phyloP scores from a whole-genome alignment of 2,113 vertebrate species.

The human (Homo sapiens) region DNA sequence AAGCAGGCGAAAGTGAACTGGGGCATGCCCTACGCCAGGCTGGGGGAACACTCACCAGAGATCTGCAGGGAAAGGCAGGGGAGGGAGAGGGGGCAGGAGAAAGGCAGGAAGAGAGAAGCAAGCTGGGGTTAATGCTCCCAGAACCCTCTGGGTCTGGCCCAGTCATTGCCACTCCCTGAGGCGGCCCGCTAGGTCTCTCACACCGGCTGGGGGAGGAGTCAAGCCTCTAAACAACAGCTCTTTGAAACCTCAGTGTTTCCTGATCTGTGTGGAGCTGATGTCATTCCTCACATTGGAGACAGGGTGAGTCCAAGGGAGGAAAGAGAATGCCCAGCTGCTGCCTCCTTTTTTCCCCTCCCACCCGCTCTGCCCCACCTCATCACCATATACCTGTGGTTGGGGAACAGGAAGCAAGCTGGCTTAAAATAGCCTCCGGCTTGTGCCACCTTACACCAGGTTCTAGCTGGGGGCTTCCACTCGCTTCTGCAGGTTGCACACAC shows the following conservation, averaged over 20 bases:
- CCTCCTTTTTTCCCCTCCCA: neutral
- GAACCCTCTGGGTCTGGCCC: neutral
- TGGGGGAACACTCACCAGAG: slow-evolving; percentile 54
- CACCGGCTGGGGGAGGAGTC: fast-evolving
- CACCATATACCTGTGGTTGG: neutral
- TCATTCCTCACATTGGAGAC: neutral
- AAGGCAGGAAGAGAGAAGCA: slow-evolving; percentile 62
- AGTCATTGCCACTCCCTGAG: neutral
- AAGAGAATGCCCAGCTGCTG: neutral
- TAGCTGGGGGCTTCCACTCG: fast-evolving
- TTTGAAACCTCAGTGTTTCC: neutral
- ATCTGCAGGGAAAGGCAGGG: slow-evolving; percentile 64
- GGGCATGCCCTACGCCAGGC: slow-evolving; percentile 89
- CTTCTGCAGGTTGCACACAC: neutral
- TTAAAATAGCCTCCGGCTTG: neutral
- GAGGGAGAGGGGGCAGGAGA: slow-evolving; percentile 28
- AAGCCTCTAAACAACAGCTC: neutral
- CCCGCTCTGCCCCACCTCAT: neutral
- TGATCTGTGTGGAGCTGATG: neutral
- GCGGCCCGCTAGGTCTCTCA: neutral
- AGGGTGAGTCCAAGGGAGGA: neutral
- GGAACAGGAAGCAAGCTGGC: neutral
- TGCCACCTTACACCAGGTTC: neutral
- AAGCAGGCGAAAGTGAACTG: slow-evolving; percentile 97
- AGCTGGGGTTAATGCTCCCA: slow-evolving; percentile 50